phyloP scores from a whole-genome alignment of 1,140 invertebrate species.

The Venustaconcha ellipsiformis region DNA sequence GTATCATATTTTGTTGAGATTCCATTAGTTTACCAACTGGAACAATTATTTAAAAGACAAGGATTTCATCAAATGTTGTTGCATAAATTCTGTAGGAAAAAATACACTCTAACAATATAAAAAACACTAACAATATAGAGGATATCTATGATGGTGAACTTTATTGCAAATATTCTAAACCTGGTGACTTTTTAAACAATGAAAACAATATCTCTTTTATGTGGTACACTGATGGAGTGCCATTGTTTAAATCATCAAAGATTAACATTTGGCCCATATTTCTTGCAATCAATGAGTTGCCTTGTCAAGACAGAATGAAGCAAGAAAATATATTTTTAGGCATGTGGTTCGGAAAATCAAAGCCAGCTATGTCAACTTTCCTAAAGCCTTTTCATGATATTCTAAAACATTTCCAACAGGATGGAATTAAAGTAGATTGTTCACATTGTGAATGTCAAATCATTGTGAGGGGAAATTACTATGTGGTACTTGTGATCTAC shows the following conservation, averaged over 20 bases:
- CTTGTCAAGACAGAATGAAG: background rate
- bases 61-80: constrained; percentile 14
- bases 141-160: constrained; percentile 24
- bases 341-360: constrained; percentile 13
- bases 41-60: constrained; percentile 6
- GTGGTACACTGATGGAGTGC: constrained; percentile 25
- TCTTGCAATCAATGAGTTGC: constrained; percentile 20
- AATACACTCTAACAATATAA: too few species aligned
- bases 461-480: background rate
- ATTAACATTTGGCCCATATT: constrained; percentile 23
- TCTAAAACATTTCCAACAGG: constrained; percentile 9
- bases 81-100: background rate
- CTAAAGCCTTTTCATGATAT: constrained; percentile 23
- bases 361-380: constrained; percentile 14
- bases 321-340: constrained; percentile 9
- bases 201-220: constrained; percentile 13
- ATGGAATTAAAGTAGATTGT: constrained; percentile 11
- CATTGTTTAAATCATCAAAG: constrained; percentile 27
- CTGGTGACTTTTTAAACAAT: constrained; percentile 10
- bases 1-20: constrained; percentile 15
- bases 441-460: constrained; percentile 1
- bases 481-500: constrained; percentile 20
- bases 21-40: constrained; percentile 14
- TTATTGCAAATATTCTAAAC: constrained; percentile 6
- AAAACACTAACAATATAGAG: constrained; percentile 2